Evolutionary conservation across 1,140 invertebrate genomes (phyloP), one percentile per base, ranked within the genome.

Genomic region (Aradophagus sp.): DNA sequence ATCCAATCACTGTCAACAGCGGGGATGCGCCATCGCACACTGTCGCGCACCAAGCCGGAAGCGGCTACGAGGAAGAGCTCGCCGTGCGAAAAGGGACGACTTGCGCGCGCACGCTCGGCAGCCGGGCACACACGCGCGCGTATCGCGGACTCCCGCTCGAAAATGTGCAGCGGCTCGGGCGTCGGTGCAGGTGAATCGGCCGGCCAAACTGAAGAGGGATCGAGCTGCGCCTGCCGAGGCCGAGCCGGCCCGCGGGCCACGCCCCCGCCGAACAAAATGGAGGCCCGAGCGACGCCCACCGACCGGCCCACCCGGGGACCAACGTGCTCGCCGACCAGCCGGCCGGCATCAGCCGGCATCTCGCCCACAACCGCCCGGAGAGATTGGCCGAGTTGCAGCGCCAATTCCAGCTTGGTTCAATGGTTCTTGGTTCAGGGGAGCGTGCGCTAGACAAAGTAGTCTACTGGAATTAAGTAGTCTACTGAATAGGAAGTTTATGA

Each of bases 141-240:
- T 80, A 77, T 81, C 77, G 69, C 78, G 80, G 76, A 80, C 79
- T 79, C 78, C 76, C 67, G 79, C 47, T 74, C 78, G 75, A 74
- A 79, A 80, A 81, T 81, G 79, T 81, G 76, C 77, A 71, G 71
- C 77, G 69, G 71, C 80, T 80, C 75, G 71, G 77, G 77, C 75
- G 77, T 65, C 45, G 68, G 62, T 72, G 62, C 59, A 75, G 76
- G 72, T 74, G 70, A 65, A 72, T 75, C 71, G 73, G 63, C 45
- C 53, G 39, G 63, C 41, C 29, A 59, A 67, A 56, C 36, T 48
- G 74, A 70, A 76, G 75, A 74, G 72, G 76, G 77, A 79, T 75
- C 58, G 63, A 65, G 67, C 59, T 58, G 56, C 58, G 45, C 55
- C 34, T 34, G 26, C 36, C 39, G 36, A 31, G 52, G 50, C 4